Evolutionary conservation across 2,888 invertebrate species (phyloP).

Genomic region (Scaeva pyrastri): DNA sequence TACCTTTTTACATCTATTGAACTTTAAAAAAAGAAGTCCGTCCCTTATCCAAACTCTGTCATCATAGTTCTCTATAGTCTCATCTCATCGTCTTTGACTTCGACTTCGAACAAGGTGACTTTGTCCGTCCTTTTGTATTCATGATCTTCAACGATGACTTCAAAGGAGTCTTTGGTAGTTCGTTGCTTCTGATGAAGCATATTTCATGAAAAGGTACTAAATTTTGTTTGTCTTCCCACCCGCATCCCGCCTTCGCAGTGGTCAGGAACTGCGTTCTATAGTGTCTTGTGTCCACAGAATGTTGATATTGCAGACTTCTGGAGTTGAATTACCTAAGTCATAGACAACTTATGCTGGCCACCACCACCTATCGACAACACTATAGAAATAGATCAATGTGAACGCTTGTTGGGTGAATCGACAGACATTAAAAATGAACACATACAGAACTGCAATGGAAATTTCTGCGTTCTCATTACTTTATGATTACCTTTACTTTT

Average conservation of each 20-base stretch:
- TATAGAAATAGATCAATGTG: constrained; percentile 54
- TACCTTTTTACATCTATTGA: constrained; percentile 62
- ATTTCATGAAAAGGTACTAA: constrained; percentile 23
- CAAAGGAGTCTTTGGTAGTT: constrained; percentile 25
- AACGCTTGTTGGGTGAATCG: constrained; percentile 35
- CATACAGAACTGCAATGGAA: constrained; percentile 73
- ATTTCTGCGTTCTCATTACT: constrained; percentile 75
- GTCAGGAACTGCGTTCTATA: too few relatives aligned
- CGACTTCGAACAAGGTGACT: constrained; percentile 63
- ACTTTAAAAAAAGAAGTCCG: constrained; percentile 43
- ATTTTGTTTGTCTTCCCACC: constrained; percentile 4
- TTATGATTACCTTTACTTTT: constrained; percentile 73
- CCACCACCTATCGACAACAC: not conserved
- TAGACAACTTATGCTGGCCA: too few relatives aligned
- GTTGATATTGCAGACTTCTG: too few relatives aligned
- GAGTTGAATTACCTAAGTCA: constrained; percentile 52
- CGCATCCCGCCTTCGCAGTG: too few relatives aligned
- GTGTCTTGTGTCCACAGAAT: too few relatives aligned
- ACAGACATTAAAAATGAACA: constrained; percentile 52
- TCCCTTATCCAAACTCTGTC: constrained; percentile 39
- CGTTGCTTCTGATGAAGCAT: constrained; percentile 30
- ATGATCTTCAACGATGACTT: constrained; percentile 17
- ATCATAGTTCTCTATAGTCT: constrained; percentile 27
- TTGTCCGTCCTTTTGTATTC: constrained; percentile 44
- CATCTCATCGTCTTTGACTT: constrained; percentile 24